phyloP scores from a whole-genome alignment of 2,888 invertebrate species.

The Nephrotoma flavescens region DNA sequence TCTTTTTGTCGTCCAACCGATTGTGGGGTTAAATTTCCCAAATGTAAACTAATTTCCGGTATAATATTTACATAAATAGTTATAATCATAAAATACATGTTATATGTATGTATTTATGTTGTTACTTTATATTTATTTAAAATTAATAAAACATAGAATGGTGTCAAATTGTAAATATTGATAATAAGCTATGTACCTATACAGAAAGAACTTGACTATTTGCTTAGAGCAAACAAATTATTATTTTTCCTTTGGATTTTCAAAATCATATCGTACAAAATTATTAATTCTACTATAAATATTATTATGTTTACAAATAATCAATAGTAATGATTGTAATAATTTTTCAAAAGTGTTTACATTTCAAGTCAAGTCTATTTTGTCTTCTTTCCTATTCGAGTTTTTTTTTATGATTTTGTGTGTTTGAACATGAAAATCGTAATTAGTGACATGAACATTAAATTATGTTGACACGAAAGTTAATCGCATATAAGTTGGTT shows the following conservation, averaged over 20 bases:
- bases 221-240: neutral
- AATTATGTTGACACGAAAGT: neutral
- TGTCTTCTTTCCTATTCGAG: neutral
- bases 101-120: neutral
- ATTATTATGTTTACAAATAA: neutral
- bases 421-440: neutral
- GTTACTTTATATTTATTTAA: neutral
- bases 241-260: neutral
- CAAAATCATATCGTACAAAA: neutral
- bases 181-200: neutral
- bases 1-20: neutral
- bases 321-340: neutral
- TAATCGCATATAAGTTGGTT: neutral
- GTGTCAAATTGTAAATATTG: neutral
- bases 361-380: neutral
- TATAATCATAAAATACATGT: neutral
- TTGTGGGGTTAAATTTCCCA: neutral
- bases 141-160: neutral
- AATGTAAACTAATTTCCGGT: neutral
- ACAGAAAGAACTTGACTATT: neutral
- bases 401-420: neutral
- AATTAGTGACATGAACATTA: neutral
- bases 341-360: neutral
- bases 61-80: neutral
- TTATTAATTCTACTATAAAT: neutral